These are phyloP conservation scores for Arizona elegans DNA, from an alignment of 2,113 vertebrate genomes.

Conservation along the genomic window DNA sequence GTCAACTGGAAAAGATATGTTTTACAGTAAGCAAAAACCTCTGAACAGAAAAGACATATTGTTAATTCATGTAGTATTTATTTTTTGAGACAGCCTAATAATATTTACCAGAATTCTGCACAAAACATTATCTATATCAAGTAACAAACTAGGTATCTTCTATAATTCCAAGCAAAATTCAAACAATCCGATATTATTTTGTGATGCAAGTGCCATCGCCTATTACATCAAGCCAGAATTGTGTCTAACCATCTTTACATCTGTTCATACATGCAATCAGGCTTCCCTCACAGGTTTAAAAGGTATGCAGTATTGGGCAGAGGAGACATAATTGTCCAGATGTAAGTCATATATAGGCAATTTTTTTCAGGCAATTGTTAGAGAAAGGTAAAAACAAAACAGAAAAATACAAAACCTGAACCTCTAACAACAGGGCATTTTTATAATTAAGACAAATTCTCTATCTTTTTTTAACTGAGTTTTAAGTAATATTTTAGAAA, in stretches of 20 bases:
- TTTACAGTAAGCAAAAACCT: conserved; percentile 13
- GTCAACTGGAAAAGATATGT: conserved; percentile 26
- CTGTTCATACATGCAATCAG: background rate
- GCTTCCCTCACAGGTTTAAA: conserved; percentile 40
- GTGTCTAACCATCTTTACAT: conserved; percentile 11
- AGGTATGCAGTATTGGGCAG: conserved; percentile 2
- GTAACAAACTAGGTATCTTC: conserved; percentile 37
- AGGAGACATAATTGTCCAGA: conserved; percentile 17
- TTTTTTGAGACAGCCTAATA: conserved; percentile 29
- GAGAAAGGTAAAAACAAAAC: conserved; percentile 22
- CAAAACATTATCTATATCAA: conserved; percentile 31
- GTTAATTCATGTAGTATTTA: background rate
- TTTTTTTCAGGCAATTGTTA: conserved; percentile 42
- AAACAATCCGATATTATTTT: conserved; percentile 21
- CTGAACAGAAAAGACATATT: conserved; percentile 24
- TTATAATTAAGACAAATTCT: conserved; percentile 7
- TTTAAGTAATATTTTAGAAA: conserved; percentile 2
- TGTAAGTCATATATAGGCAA: conserved; percentile 38
- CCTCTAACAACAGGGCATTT: conserved; percentile 9
- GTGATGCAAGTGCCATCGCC: conserved; percentile 11
- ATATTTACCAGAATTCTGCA: conserved; percentile 23
- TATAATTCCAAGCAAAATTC: background rate
- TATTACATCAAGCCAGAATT: background rate
- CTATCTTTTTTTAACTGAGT: background rate
- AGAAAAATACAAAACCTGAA: background rate